Base-by-base conservation (phyloP, 2,113 vertebrate genomes). In the Nerophis ophidion region DNA sequence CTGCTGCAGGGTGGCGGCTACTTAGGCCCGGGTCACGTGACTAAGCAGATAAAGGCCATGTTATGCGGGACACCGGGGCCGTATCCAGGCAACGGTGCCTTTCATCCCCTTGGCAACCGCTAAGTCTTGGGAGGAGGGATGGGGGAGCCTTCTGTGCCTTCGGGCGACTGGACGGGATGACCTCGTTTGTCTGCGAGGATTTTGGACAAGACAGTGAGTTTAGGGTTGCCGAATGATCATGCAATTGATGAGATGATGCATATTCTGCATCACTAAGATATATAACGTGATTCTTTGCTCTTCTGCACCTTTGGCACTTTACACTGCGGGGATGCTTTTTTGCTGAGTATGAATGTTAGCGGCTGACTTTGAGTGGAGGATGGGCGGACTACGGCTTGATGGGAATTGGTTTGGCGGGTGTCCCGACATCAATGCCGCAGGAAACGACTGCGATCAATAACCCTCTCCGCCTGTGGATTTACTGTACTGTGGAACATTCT, bases 41-140 rank as follows among this genome's bases (percentile, higher is more conserved):
- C 73, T 44, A 5, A 13, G 50, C 63, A 76, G 79, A 89, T 86
- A 86, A 86, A 85, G 79, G 79, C 64, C 5, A 71, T 77, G 72
- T 56, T 77, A 50, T 86, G 80, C 76, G 78, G 11, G 77, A 80
- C 75, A 76, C 82, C 60, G 54, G 10, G 70, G 56, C 47, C 54
- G 86, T 89, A 74, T 80, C 89, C 67, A 82, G 76, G 86, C 87
- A 89, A 88, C 87, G 61, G 60, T 15, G 19, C 71, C 68, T 81
- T 88, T 89, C 88, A 88, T 87, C 69, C 61, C 40, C 88, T 72
- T 82, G 87, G 85, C 84, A 87, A 86, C 85, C 54, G 63, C 53
- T 74, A 74, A 75, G 68, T 69, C 70, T 74, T 58, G 59, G 78
- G 74, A 74, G 63, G 70, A 63, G 59, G 66, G 72, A 71, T 56